Base-by-base conservation (phyloP, 2,888 invertebrate genomes). In the Esperia sulphurella region DNA sequence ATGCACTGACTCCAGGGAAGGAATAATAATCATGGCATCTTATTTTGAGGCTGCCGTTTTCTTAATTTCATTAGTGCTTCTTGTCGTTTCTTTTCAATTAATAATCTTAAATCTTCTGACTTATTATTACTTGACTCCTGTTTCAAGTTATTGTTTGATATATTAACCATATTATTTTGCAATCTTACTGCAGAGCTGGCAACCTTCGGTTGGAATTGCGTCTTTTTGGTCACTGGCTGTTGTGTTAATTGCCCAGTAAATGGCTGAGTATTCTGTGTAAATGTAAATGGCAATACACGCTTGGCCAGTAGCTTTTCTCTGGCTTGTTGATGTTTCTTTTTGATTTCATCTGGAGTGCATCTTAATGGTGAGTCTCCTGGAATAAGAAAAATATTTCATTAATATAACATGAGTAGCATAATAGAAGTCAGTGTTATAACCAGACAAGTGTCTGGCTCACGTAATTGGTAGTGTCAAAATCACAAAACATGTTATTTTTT, bases 271-370 rank as follows among this genome's bases (percentile, higher is more conserved):
- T 59, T 54, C 50, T 81, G 79, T 51, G 79, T 60, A 44, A 71
- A 59, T 44, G 86, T 86, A 49, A 86, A 88, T 7, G 88, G 87
- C 12, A 89, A 57, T 8, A 77, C 73, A 44, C 85, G 73, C 68
- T 91, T 92, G 0, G 90, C 90, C 57, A 92, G 72, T 12, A 92
- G 77, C 64, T 86, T 92, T 61, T 92, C 92, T 68, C 91, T 80
- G 1, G 93, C 93, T 61, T 91, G 88, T 52, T 87, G 73, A 53
- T 92, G 89, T 61, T 93, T 93, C 61, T 79, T 90, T 67, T 92
- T 91, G 44, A 93, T 93, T 77, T 93, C 92, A 53, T 91, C 90
- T 35, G 90, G 89, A 14, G 91, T 91, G 61, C 91, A 91, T 65
- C 78, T 77, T 57, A 84, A 81, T 14, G 88, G 85, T 8, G 86